phyloP scores from a whole-genome alignment of 2,113 vertebrate species.

The Ptychochromis oligacanthus region DNA sequence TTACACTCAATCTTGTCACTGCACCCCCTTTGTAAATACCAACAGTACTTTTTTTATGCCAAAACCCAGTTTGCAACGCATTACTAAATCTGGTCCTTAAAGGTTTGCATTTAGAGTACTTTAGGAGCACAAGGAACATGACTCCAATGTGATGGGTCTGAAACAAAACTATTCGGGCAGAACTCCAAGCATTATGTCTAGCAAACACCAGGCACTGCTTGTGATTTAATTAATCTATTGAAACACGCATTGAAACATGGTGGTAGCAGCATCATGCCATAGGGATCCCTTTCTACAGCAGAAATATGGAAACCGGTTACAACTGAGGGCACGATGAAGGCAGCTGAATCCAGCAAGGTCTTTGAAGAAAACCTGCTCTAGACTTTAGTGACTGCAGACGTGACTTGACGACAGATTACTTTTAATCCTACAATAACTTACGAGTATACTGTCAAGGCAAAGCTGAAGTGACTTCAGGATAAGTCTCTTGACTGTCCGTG shows the following conservation, averaged over 20 bases:
- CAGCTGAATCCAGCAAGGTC: neutral
- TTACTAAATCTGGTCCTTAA: too few relatives aligned
- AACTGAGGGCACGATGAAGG: neutral
- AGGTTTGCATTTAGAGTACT: neutral
- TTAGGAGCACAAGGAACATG: neutral
- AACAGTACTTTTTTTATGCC: too few relatives aligned
- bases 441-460: neutral
- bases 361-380: neutral
- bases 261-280: neutral
- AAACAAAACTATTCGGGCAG: neutral
- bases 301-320: neutral
- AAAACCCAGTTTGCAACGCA: too few relatives aligned
- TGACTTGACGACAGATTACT: neutral
- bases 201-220: neutral
- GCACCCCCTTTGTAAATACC: too few relatives aligned
- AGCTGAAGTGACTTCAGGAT: neutral
- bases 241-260: neutral
- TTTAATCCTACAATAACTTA: constrained; percentile 5
- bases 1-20: too few relatives aligned
- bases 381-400: neutral
- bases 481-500: neutral
- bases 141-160: neutral
- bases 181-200: neutral
- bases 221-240: neutral
- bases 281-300: neutral